Conservation (phyloP, 92 coral and sea anemone species). For the Parazoanthus darwini region DNA sequence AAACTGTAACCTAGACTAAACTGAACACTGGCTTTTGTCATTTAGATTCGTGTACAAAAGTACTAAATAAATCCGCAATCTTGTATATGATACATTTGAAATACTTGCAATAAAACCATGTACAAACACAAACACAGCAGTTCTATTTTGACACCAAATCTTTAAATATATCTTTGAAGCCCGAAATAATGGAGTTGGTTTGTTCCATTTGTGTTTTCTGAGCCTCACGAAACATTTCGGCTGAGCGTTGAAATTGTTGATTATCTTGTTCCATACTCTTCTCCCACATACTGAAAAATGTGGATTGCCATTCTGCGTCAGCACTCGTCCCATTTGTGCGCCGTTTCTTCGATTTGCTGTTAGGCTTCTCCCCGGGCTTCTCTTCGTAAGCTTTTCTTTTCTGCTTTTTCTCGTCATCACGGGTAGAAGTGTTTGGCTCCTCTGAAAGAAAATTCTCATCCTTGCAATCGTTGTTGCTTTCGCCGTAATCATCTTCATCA, state of each 20-base stretch:
- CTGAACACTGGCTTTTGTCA: neutral
- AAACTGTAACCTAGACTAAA: neutral
- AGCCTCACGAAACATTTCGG: constrained; percentile 44
- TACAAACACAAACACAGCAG: neutral
- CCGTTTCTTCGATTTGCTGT: neutral
- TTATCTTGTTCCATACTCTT: constrained; percentile 52
- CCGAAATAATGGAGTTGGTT: constrained; percentile 52
- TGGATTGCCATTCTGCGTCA: neutral
- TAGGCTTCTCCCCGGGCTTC: neutral
- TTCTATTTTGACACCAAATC: constrained; percentile 43
- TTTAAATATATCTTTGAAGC: constrained; percentile 54
- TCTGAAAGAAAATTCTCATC: neutral
- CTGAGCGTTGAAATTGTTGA: constrained; percentile 20
- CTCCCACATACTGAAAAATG: constrained; percentile 58
- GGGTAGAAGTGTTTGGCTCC: neutral
- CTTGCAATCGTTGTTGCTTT: neutral
- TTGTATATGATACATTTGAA: neutral
- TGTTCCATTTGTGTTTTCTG: constrained; percentile 53
- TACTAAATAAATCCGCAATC: neutral
- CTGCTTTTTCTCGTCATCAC: neutral
- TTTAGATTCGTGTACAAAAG: neutral
- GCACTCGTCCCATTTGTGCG: neutral
- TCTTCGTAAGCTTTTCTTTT: neutral
- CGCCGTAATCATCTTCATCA: neutral
- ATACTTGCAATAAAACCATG: neutral